phyloP scores from a whole-genome alignment of 2,888 invertebrate species.

The Stenotaenia linearis region DNA sequence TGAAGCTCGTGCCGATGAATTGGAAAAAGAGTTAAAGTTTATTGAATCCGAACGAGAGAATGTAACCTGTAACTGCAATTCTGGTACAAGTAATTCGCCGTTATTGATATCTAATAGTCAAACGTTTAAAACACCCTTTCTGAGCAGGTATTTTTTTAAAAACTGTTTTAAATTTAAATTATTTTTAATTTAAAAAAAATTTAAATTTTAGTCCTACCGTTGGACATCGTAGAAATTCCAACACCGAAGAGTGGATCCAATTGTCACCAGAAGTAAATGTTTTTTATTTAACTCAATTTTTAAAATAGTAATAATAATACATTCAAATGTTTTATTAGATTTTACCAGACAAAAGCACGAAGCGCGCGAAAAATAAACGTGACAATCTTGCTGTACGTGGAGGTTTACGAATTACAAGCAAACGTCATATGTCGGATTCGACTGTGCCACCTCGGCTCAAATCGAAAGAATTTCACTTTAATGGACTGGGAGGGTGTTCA shows the following conservation, averaged over 20 bases:
- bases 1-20: not conserved
- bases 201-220: not conserved
- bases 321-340: not conserved
- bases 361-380: not conserved
- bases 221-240: not conserved
- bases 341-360: not conserved
- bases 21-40: not conserved
- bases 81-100: no score
- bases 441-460: not conserved
- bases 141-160: no score
- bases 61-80: no score
- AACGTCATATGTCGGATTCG: not conserved
- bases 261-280: not conserved
- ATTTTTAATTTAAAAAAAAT: not conserved
- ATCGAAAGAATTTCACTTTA: not conserved
- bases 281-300: no score
- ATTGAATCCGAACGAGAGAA: not conserved
- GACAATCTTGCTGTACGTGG: not conserved
- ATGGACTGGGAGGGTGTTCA: not conserved
- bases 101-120: no score
- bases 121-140: no score
- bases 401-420: not conserved
- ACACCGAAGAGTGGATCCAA: not conserved
- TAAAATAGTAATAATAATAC: no score
- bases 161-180: no score